Conservation (phyloP, 2,797 vertebrate species). For the Microhierax caerulescens region DNA sequence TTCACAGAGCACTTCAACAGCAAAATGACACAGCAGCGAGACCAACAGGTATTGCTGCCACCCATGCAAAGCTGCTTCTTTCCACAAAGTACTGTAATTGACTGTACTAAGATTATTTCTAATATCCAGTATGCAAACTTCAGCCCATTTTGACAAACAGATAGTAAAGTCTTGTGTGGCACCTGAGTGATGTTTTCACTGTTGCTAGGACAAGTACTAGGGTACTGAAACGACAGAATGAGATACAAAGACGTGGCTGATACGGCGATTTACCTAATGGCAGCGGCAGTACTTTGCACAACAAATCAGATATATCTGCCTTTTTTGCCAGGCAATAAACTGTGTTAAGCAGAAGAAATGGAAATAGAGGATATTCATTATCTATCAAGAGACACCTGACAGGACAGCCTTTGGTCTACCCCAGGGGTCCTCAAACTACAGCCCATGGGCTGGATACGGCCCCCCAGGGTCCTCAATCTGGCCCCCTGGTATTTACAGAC, state of each 20-base stretch:
- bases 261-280: background rate
- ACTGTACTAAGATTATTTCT: background rate
- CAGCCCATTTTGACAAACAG: background rate
- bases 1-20: background rate
- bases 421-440: too few relatives aligned
- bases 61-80: background rate
- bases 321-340: background rate
- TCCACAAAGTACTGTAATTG: background rate
- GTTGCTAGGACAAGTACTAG: background rate
- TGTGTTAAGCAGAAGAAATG: background rate
- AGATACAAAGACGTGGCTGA: background rate
- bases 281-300: background rate
- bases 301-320: background rate
- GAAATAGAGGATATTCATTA: background rate
- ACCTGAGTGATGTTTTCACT: background rate
- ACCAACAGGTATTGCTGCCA: background rate
- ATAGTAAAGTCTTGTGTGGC: background rate
- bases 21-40: background rate
- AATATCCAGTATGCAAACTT: background rate
- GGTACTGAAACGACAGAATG: background rate
- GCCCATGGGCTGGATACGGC: too few relatives aligned
- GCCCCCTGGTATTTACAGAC: too few relatives aligned
- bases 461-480: too few relatives aligned
- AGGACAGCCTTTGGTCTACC: background rate
- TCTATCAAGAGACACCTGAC: background rate